phyloP scores from a whole-genome alignment of 2,113 vertebrate genomes.

The Petaurus breviceps region DNA sequence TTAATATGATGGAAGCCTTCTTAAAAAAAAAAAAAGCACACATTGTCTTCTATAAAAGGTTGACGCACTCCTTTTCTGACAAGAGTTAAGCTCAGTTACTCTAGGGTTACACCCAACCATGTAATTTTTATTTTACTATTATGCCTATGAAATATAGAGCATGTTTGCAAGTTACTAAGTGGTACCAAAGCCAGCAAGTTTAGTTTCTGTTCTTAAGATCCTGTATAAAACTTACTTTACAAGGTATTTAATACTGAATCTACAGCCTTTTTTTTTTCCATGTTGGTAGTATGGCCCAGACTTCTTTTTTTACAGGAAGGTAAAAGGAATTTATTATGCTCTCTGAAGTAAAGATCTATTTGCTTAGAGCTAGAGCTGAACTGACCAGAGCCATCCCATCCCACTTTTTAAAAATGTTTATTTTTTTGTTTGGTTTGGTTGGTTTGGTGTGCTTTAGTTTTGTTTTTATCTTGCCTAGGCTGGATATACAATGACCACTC shows the following conservation, averaged over 20 bases:
- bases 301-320: background rate
- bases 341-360: background rate
- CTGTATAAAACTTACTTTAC: background rate
- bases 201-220: background rate
- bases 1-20: accelerated
- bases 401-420: background rate
- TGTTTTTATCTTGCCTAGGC: background rate
- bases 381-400: background rate
- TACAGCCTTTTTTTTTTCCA: too few relatives aligned
- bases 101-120: accelerated
- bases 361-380: background rate
- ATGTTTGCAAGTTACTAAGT: accelerated
- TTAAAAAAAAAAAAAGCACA: background rate
- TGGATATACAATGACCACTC: background rate
- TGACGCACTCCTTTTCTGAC: background rate
- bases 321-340: accelerated
- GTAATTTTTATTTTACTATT: background rate
- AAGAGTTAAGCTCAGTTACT: background rate
- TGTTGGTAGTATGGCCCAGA: background rate
- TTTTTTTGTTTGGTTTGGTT: background rate
- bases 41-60: background rate
- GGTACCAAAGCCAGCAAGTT: accelerated
- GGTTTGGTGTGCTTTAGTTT: background rate
- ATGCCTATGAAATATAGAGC: accelerated
- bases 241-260: background rate